A percentile compares a stretch with the other conserved stretches of the same genome.
Conservation (phyloP, 37 sponge, comb jelly and placozoan genomes). For the Beroe forskalii region DNA sequence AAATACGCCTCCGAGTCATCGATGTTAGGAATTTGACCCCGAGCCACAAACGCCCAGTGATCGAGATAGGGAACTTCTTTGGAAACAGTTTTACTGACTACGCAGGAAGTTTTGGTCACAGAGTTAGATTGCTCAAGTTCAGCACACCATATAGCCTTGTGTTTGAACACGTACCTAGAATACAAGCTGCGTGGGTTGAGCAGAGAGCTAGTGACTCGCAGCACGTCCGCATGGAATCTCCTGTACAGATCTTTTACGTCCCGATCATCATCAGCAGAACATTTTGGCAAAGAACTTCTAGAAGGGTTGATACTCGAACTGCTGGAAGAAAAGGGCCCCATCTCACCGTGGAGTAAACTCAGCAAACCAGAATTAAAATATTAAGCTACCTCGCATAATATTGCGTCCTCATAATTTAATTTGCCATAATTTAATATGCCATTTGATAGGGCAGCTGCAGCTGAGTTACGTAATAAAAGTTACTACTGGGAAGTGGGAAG, state of each 20-base stretch:
- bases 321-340: neutral
- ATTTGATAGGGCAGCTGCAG: no score
- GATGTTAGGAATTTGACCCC: neutral
- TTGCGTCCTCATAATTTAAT: neutral
- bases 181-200: neutral
- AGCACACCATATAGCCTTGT: neutral
- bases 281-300: neutral
- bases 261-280: neutral
- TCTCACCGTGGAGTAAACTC: neutral
- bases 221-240: neutral
- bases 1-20: neutral
- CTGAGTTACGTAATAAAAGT: no score
- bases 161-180: neutral
- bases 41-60: neutral
- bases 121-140: neutral
- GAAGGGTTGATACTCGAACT: neutral
- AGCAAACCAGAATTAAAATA: neutral
- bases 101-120: neutral
- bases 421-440: neutral
- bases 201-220: neutral
- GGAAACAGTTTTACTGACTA: neutral
- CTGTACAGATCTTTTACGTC: neutral
- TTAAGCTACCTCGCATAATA: no score
- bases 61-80: neutral
- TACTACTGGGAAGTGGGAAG: no score